Evolutionary conservation across 1,140 invertebrate species (phyloP).

Genomic region (Nylanderia fulva): DNA sequence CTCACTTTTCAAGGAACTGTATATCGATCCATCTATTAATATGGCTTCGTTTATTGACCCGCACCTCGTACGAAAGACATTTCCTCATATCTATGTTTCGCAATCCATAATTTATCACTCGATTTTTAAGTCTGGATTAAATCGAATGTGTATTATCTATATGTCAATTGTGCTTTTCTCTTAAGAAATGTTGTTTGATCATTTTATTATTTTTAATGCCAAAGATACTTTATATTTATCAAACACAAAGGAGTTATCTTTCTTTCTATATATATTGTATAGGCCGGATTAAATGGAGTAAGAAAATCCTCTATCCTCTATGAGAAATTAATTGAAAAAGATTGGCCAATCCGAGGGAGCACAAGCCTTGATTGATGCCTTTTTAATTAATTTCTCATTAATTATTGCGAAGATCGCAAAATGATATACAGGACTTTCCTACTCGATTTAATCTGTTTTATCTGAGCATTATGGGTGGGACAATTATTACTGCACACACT

Average conservation of each 20-base stretch:
- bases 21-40: slow-evolving; percentile 10
- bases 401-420: no score
- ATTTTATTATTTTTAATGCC: not conserved
- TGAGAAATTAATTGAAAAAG: no score
- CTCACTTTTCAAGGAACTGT: slow-evolving; percentile 10
- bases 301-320: no score
- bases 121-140: not conserved
- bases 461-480: no score
- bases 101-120: not conserved
- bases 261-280: no score
- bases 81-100: not conserved
- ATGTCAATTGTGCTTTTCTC: not conserved
- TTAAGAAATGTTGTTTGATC: not conserved
- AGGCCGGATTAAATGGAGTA: no score
- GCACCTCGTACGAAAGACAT: not conserved
- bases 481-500: no score
- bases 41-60: slow-evolving; percentile 34
- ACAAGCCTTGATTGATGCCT: no score
- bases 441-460: no score
- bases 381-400: no score
- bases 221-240: not conserved
- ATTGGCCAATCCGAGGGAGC: no score
- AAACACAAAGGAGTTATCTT: not conserved
- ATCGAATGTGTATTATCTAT: not conserved
- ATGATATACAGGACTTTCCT: no score